Percentiles rank a stretch among this genome's conserved stretches.
phyloP scores from a whole-genome alignment of 2,113 vertebrate genomes.

The Nerophis ophidion region DNA sequence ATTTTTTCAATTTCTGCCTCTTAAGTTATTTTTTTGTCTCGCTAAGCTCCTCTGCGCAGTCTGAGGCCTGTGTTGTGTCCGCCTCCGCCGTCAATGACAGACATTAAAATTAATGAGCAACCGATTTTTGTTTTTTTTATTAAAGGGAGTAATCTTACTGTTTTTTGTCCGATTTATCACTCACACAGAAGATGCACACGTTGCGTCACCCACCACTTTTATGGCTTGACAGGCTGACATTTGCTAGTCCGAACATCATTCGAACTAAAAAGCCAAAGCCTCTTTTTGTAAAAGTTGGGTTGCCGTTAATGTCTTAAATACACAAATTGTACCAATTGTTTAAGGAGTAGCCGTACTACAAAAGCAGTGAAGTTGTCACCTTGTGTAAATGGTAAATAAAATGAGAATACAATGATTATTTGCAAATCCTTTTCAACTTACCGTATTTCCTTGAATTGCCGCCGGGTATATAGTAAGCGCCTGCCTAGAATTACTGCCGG shows the following conservation, averaged over 20 bases:
- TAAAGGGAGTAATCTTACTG: conserved; percentile 67
- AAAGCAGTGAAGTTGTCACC: no score
- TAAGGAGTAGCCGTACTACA: no score
- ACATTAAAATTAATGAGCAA: conserved; percentile 69
- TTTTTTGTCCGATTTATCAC: conserved; percentile 58
- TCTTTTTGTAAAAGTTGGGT: not conserved
- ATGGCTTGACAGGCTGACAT: conserved; percentile 16
- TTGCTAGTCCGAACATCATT: conserved; percentile 12
- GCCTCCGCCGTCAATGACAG: conserved; percentile 38
- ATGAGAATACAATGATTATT: no score
- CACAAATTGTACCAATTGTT: no score
- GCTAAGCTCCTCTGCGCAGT: conserved; percentile 45
- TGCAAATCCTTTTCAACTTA: no score
- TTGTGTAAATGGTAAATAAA: no score
- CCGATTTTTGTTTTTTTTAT: conserved; percentile 38
- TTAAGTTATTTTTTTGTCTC: conserved; percentile 30
- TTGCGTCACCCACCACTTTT: conserved; percentile 1
- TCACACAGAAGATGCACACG: conserved; percentile 33
- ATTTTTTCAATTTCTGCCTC: conserved; percentile 49
- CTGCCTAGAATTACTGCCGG: no score
- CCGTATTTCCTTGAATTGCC: no score
- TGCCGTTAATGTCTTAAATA: no score
- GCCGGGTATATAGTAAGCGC: no score
- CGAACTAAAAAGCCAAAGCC: conserved; percentile 7
- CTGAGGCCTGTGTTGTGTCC: conserved; percentile 53